phyloP scores from a whole-genome alignment of 1,140 invertebrate genomes.

The Hylyphantes graminicola region DNA sequence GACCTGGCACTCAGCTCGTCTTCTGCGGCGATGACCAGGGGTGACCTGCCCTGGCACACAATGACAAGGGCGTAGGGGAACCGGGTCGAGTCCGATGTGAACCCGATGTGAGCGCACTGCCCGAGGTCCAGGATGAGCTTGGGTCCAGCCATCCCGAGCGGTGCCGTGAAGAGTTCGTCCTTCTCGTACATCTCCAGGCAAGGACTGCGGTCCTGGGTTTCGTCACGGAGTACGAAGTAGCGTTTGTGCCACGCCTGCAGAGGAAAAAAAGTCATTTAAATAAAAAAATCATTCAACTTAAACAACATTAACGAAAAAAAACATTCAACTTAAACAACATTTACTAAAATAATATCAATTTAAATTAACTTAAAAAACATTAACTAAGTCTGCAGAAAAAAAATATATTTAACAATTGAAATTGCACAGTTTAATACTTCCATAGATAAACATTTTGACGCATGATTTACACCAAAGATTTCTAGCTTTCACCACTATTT shows the following conservation, averaged over 20 bases:
- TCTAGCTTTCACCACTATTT: too few species aligned
- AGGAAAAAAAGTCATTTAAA: constrained; percentile 22
- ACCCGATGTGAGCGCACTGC: constrained; percentile 63
- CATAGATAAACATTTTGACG: too few species aligned
- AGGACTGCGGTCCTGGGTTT: constrained; percentile 58
- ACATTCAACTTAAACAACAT: too few species aligned
- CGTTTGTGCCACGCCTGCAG: constrained; percentile 63
- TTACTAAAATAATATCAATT: too few species aligned
- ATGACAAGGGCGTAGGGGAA: constrained; percentile 62
- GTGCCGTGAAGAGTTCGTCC: constrained; percentile 48
- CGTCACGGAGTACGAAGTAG: constrained; percentile 63
- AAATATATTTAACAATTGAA: too few species aligned
- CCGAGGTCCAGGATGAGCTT: constrained; percentile 60
- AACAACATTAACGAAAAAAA: too few species aligned
- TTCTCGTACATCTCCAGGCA: constrained; percentile 62
- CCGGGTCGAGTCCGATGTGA: constrained; percentile 61
- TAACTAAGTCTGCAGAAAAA: too few species aligned
- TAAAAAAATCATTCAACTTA: too few species aligned
- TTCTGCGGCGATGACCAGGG: constrained; percentile 62
- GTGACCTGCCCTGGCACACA: constrained; percentile 61
- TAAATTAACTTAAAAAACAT: too few species aligned
- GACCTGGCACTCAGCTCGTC: constrained; percentile 61
- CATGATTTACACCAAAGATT: too few species aligned
- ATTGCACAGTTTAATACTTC: too few species aligned
- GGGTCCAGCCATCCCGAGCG: constrained; percentile 10